Evolutionary conservation across 2,888 invertebrate genomes (phyloP).

Genomic region (Masnerella sp.): DNA sequence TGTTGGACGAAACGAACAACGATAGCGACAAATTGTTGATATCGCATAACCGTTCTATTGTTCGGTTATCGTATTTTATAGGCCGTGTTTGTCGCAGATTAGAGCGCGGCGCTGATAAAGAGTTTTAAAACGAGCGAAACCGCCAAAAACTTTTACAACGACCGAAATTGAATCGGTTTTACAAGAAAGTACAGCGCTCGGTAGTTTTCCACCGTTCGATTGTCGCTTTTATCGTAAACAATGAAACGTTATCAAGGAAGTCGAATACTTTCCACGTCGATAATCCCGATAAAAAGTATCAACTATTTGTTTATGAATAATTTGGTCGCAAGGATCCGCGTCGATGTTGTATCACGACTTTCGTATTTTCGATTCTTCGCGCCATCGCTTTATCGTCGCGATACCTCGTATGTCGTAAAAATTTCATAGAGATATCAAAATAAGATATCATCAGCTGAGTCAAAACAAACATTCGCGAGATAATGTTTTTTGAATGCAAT

Average conservation of each 20-base stretch:
- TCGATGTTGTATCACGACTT: constrained; percentile 4
- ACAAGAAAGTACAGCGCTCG: constrained; percentile 17
- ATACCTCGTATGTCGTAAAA: no score
- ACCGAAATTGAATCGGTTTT: constrained; percentile 4
- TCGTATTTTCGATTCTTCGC: not conserved
- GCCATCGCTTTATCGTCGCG: not conserved
- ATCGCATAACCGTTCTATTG: constrained; percentile 16
- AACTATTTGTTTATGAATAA: constrained; percentile 41
- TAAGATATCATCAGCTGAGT: no score
- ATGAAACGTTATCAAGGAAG: constrained; percentile 45
- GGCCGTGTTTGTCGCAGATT: constrained; percentile 14
- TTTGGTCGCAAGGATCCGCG: no score
- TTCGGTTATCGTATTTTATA: constrained; percentile 18
- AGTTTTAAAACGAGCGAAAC: constrained; percentile 8
- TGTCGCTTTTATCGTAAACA: constrained; percentile 48
- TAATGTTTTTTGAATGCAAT: no score
- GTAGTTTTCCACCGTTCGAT: constrained; percentile 42
- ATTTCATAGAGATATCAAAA: no score
- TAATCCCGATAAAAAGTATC: constrained; percentile 46
- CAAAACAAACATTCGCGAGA: no score
- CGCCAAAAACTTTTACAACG: constrained; percentile 1
- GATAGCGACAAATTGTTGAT: not conserved
- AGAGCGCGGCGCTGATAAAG: not conserved
- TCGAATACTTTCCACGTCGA: constrained; percentile 46
- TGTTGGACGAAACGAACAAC: not conserved